Base-by-base conservation (phyloP, 1,140 invertebrate species). In the Aphidius ervi region DNA sequence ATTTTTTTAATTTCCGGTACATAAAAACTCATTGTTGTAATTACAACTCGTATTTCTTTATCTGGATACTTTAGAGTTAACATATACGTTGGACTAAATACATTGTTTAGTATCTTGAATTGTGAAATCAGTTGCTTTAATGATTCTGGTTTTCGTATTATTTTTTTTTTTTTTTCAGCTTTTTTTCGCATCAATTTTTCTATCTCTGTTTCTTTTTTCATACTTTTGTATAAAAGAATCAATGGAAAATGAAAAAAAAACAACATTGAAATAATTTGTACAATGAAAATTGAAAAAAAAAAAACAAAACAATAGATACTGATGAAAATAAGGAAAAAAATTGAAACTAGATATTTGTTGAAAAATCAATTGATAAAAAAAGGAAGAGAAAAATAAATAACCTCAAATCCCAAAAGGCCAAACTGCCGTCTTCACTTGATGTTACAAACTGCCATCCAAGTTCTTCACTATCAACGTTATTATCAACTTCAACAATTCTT, bases 401-500 rank as follows among this genome's bases (percentile, higher is more conserved):
- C 59, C 83, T 82, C 46, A 90, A 74, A 76, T 89, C 85, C 89
- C 89, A 91, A 68, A 89, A 85, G 60, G 85, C 81, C 42, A 91
- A 80, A 8, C 74, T 81, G 5, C 88, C 88, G 68, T 90, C 88
- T 63, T 84, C 75, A 56, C 85, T 83, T 50, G 82, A 81, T 5
- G 87, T 85, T 4, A 87, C 69, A 68, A 90, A 87, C 70, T 88
- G 86, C 46, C 82, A 70, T 7, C 80, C 84, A 54, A 81, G 78
- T 68, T 79, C 78, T 20, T 69, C 68, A 31, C 59, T 46, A 9
- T 42, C 5, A 6, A 67, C 62, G 37, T 78, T 70, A 49, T 72
- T n/a, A 52, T 54, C 74, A 62, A 69, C 71, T 54, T 73, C 77
- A 63, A 73, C 69, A 2, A 84, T 68, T 75, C 80, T 84, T 1